Evolutionary conservation across 2,113 vertebrate species (phyloP), one percentile per base, ranked within the genome.

Genomic region (Bufo gargarizans): DNA sequence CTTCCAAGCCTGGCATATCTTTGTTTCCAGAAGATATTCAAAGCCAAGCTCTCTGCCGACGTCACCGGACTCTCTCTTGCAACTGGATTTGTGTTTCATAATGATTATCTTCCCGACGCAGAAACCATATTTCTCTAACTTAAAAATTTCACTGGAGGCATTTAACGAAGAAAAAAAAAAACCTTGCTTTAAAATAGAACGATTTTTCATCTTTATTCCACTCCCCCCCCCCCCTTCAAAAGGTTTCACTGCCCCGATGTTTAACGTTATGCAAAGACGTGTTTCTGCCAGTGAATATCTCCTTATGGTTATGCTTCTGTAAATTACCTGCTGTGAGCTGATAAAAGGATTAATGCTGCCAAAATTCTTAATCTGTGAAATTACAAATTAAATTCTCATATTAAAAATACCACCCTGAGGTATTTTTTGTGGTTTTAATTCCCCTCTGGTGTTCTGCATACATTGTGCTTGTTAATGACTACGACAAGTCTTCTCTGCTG

Each of bases 291-390:
- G 95, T 96, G 96, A 96, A 95, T 95, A 95, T 95, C 92, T 93
- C 93, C 94, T 95, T 95, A 95, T 94, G 94, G 94, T 96, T 96
- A 94, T 95, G 94, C 96, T 96, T 95, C 95, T 94, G 95, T 95
- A 95, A 95, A 96, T 96, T 96, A 96, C 96, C 97, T 99, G 97
- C 97, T 97, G 97, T 96, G 96, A 94, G 94, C 96, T 97, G 97
- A 99, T 99, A 99, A 98, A 97, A 95, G 97, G 97, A 97, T 99
- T 99, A 98, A 97, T 97, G 96, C 94, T 94, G 93, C 94, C 93
- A 95, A 96, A 96, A 97, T 96, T 96, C 95, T 95, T 97, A 97
- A 98, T 98, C 96, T 95, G 94, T 93, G 94, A 96, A 96, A 97
- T 97, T 97, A 97, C 96, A 97, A 97, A 96, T 95, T 95, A 96